Conservation (phyloP, 1,140 invertebrate genomes). For the Eulimnadia texana region DNA sequence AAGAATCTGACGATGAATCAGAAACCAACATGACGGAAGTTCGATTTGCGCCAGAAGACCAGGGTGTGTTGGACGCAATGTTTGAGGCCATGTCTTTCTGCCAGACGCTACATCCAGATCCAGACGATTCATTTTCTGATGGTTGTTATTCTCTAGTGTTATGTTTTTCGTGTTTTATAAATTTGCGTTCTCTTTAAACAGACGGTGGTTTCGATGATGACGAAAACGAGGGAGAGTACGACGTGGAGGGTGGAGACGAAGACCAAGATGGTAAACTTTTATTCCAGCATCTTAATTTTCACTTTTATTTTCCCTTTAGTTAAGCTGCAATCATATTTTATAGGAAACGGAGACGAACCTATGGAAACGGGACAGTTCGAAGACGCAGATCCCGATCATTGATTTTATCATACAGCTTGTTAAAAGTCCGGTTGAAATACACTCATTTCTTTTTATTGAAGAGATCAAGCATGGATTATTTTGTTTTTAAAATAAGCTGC, state of each 20-base stretch:
- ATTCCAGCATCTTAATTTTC: conserved; percentile 17
- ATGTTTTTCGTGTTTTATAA: background rate
- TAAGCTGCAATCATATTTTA: conserved; percentile 27
- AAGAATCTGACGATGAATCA: conserved; percentile 34
- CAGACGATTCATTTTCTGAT: conserved; percentile 38
- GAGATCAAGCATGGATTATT: background rate
- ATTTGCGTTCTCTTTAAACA: conserved; percentile 14
- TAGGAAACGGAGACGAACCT: conserved; percentile 29
- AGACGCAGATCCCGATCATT: conserved; percentile 31
- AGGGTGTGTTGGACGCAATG: conserved; percentile 40
- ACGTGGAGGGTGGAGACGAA: conserved; percentile 20
- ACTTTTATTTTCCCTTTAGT: background rate
- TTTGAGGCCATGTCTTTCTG: conserved; percentile 53
- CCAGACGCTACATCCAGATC: conserved; percentile 49
- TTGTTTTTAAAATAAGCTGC: background rate
- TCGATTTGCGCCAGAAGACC: conserved; percentile 49
- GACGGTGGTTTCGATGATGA: conserved; percentile 37
- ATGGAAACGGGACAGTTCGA: conserved; percentile 39
- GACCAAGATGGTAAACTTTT: conserved; percentile 20
- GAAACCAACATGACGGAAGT: conserved; percentile 44
- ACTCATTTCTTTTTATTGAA: background rate
- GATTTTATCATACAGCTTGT: background rate
- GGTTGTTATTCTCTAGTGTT: conserved; percentile 18
- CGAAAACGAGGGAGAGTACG: conserved; percentile 28
- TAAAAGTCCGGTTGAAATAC: background rate